Percentiles rank a stretch among this genome's conserved stretches.
These are phyloP conservation scores for Pteromalus puparum DNA, from an alignment of 1,140 invertebrate genomes.

Conservation along the genomic window DNA sequence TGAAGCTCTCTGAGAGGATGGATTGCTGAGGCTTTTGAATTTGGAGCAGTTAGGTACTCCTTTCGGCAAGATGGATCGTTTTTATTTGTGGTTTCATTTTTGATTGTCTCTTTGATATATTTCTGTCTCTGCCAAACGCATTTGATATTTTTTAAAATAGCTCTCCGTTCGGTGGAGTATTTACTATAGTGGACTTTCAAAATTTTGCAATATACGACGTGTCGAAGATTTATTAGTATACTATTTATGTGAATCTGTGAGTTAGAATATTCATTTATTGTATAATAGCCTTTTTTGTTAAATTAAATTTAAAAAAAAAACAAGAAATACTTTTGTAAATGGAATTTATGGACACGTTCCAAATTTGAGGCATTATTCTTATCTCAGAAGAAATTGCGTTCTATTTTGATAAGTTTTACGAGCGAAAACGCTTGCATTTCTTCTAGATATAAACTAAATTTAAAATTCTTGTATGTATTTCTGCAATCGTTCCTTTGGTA, in stretches of 20 bases:
- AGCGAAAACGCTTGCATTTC: not conserved
- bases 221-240: not conserved
- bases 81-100: not conserved
- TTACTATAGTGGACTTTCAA: not conserved
- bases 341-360: not conserved
- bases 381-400: not conserved
- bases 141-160: not conserved
- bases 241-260: too few relatives aligned
- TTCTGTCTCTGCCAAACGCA: not conserved
- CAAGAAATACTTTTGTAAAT: too few relatives aligned
- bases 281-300: too few relatives aligned
- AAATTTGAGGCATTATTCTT: not conserved
- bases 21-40: not conserved
- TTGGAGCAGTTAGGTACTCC: not conserved
- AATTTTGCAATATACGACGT: not conserved
- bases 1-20: not conserved
- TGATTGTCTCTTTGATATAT: not conserved
- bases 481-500: too few relatives aligned
- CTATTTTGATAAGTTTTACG: not conserved
- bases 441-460: not conserved
- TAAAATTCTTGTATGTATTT: not conserved
- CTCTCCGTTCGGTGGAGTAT: not conserved
- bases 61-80: too few relatives aligned
- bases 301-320: too few relatives aligned
- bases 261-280: too few relatives aligned